Conservation (phyloP, 1,140 invertebrate genomes). For the Magallana angulata region DNA sequence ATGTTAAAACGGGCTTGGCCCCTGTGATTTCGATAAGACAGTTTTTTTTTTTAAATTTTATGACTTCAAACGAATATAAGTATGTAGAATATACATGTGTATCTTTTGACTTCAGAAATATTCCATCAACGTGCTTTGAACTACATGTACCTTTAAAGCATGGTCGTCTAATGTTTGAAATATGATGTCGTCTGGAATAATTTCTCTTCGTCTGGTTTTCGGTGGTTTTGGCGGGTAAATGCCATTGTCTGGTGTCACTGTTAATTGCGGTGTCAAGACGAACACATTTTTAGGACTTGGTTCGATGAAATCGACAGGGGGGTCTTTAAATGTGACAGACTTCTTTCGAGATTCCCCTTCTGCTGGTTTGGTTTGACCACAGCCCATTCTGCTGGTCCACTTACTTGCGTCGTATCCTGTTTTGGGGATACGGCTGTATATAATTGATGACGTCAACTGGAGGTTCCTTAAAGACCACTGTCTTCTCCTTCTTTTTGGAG, state of each 20-base stretch:
- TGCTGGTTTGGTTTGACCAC: background rate
- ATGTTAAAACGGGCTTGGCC: too few relatives aligned
- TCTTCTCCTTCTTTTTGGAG: constrained; percentile 15
- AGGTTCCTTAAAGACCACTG: constrained; percentile 27
- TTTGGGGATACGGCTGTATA: background rate
- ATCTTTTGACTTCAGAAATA: too few relatives aligned
- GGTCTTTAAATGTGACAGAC: constrained; percentile 41
- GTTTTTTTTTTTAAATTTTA: too few relatives aligned
- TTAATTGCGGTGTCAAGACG: background rate
- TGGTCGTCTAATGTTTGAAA: constrained; percentile 45
- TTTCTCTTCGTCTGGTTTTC: constrained; percentile 21
- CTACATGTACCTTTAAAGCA: constrained; percentile 25
- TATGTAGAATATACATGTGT: too few relatives aligned
- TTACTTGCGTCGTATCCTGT: background rate
- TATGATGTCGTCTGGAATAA: constrained; percentile 39
- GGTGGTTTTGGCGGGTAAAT: constrained; percentile 43
- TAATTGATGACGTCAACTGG: constrained; percentile 28
- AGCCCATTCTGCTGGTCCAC: background rate
- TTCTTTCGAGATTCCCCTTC: background rate
- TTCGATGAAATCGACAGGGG: constrained; percentile 24
- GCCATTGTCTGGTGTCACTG: background rate
- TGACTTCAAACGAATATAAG: too few relatives aligned
- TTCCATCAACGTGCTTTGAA: too few relatives aligned
- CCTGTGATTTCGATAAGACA: too few relatives aligned
- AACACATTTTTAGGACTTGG: background rate